These are phyloP conservation scores for Amazona vittata DNA, from an alignment of 2,113 vertebrate genomes.

Conservation along the genomic window DNA sequence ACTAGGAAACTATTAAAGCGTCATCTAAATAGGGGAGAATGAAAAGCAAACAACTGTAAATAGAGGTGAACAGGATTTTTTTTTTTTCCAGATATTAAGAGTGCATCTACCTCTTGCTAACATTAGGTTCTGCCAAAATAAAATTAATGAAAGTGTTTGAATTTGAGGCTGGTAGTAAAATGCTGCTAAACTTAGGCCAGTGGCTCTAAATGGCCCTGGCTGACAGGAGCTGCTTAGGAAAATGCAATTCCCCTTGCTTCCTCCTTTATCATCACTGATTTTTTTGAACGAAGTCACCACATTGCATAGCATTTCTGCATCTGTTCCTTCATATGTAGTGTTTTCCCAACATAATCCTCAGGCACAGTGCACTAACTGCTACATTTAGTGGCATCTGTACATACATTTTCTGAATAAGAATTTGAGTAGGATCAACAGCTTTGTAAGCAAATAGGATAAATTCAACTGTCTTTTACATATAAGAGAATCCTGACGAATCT, in stretches of 20 bases:
- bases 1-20: not conserved
- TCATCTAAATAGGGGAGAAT: constrained; percentile 1
- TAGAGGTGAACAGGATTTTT: not conserved
- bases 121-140: constrained; percentile 19
- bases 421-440: not conserved
- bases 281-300: not conserved
- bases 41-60: constrained; percentile 32
- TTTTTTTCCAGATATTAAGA: not conserved
- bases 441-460: not conserved
- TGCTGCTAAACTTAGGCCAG: not conserved
- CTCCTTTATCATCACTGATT: not conserved
- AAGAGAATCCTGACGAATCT: not conserved
- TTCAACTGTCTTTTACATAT: not conserved
- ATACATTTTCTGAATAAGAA: not conserved
- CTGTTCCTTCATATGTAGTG: not conserved
- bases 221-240: not conserved
- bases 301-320: not conserved
- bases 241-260: not conserved
- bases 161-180: not conserved
- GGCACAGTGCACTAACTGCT: not conserved
- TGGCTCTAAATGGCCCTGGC: not conserved
- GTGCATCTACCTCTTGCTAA: not conserved
- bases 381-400: not conserved
- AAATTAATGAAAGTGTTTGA: not conserved
- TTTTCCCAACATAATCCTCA: not conserved